A percentile compares a stretch with the other conserved stretches of the same genome.
Conservation (phyloP, 2,888 invertebrate genomes). For the Athrips mouffetella region DNA sequence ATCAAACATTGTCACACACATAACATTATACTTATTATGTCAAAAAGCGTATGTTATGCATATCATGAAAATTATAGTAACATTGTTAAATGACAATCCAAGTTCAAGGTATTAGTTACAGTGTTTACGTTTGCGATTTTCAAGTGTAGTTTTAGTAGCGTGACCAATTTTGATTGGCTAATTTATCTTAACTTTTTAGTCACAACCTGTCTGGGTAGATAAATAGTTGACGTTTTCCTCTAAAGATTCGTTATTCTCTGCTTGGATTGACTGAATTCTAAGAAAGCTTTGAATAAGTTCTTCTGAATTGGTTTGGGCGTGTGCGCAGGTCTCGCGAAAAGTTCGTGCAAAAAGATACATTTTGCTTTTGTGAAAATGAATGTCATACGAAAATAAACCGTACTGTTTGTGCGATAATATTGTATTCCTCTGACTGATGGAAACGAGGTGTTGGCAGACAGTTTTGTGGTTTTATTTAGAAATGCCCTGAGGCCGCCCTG, state of each 20-base stretch:
- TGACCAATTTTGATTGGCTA: neutral
- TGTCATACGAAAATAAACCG: neutral
- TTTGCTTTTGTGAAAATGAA: neutral
- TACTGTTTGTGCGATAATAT: neutral
- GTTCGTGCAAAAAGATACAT: neutral
- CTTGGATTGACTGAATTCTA: conserved; percentile 4
- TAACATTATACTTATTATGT: neutral
- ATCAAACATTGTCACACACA: neutral
- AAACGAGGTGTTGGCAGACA: neutral
- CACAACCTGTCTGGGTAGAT: neutral
- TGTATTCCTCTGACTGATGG: neutral
- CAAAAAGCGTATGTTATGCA: neutral
- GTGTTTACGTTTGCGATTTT: neutral
- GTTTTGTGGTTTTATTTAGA: conserved; percentile 20
- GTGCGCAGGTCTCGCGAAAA: conserved; percentile 5
- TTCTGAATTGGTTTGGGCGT: conserved; percentile 1
- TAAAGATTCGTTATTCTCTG: neutral
- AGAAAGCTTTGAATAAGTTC: conserved; percentile 12
- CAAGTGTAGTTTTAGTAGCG: neutral
- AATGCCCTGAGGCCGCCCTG: conserved; percentile 11
- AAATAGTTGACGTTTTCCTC: conserved; percentile 6
- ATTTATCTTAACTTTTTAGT: neutral
- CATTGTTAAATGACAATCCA: neutral
- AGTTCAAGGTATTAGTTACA: neutral
- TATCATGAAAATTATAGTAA: neutral